These are phyloP conservation scores for Vannuccia rotundouncinata DNA, from an alignment of 2,888 invertebrate genomes.

Conservation along the genomic window DNA sequence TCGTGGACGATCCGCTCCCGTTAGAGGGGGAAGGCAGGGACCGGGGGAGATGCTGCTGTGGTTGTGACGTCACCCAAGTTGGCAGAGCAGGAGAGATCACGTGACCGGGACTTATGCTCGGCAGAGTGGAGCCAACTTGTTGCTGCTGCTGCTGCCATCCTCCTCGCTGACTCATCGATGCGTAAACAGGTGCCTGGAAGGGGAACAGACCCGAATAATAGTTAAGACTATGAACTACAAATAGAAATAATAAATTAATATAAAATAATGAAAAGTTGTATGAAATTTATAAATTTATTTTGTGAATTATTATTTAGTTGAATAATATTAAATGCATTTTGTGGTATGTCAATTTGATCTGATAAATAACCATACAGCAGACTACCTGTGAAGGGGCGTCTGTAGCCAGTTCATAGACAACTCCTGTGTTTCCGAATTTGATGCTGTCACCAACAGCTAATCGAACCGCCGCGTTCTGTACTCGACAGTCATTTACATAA, in stretches of 20 bases:
- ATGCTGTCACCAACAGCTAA: conserved; percentile 53
- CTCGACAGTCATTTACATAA: conserved; percentile 55
- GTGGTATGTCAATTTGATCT: too few relatives aligned
- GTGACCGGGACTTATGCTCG: not conserved
- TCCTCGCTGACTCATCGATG: not conserved
- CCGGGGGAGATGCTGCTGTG: not conserved
- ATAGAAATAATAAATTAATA: too few relatives aligned
- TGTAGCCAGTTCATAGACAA: conserved; percentile 50
- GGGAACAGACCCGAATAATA: not conserved
- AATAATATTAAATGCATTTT: too few relatives aligned
- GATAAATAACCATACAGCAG: too few relatives aligned
- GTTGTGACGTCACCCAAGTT: not conserved
- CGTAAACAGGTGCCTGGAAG: not conserved
- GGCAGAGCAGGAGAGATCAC: not conserved
- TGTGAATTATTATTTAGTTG: too few relatives aligned
- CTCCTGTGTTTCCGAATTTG: conserved; percentile 51
- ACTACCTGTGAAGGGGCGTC: conserved; percentile 42
- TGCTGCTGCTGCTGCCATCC: not conserved
- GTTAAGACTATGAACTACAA: too few relatives aligned
- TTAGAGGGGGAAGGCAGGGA: not conserved
- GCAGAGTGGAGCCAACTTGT: not conserved
- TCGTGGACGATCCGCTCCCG: not conserved
- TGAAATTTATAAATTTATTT: too few relatives aligned
- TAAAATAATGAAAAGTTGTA: too few relatives aligned
- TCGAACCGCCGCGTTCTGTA: conserved; percentile 56